A percentile compares a stretch with the other conserved stretches of the same genome.
Conservation (phyloP, 92 coral and sea anemone species). For the Hydrozoanthus gracilis region DNA sequence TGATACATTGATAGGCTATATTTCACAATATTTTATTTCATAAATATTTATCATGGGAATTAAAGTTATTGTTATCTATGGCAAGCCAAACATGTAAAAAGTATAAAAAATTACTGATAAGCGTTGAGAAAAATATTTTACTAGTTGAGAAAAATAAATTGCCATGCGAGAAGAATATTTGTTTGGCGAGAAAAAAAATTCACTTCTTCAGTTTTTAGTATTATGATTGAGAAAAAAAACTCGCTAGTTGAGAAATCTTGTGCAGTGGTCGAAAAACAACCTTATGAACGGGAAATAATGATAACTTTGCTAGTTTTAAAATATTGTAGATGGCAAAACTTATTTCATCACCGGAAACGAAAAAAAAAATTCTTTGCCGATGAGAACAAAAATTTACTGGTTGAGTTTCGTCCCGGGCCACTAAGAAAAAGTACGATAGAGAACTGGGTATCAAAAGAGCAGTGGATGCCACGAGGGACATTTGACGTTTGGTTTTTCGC, state of each 20-base stretch:
- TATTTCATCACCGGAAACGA: not conserved
- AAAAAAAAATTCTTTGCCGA: not conserved
- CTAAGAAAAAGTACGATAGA: not conserved
- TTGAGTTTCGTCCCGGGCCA: slow-evolving; percentile 15
- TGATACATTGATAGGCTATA: no score
- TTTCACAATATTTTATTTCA: slow-evolving; percentile 1
- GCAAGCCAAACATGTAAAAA: no score
- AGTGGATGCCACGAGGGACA: no score
- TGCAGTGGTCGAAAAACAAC: no score
- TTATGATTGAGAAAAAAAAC: no score
- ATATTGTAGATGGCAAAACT: not conserved
- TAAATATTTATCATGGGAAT: not conserved
- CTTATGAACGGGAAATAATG: not conserved
- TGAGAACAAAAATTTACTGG: not conserved
- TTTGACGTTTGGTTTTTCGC: no score
- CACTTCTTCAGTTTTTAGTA: not conserved
- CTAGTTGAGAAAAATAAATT: no score
- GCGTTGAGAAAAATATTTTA: no score
- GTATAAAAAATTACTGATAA: no score
- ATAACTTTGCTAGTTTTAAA: not conserved
- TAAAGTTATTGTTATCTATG: no score
- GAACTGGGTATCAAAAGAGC: not conserved
- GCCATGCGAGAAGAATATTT: no score
- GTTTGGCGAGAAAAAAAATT: not conserved
- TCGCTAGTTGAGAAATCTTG: no score